These are phyloP conservation scores for Bombus pascuorum DNA, from an alignment of 1,140 invertebrate species.

Conservation along the genomic window DNA sequence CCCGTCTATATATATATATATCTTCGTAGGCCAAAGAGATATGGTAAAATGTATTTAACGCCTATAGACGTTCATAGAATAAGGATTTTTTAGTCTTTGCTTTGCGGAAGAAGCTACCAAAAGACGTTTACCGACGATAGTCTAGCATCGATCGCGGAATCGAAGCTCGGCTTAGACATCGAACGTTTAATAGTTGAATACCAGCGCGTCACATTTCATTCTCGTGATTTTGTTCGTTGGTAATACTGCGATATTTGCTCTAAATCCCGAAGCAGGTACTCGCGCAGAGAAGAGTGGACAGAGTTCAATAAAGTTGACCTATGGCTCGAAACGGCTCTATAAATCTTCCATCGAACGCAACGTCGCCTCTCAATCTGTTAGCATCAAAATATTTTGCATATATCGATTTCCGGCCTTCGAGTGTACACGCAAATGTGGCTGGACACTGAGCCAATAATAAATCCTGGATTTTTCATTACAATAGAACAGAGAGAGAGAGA, in stretches of 20 bases:
- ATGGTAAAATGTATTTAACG: neutral
- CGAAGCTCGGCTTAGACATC: neutral
- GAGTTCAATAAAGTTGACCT: conserved; percentile 67
- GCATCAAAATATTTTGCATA: conserved; percentile 71
- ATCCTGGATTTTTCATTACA: conserved; percentile 60
- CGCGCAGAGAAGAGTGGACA: conserved; percentile 22
- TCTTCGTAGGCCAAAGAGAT: neutral
- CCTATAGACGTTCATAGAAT: neutral
- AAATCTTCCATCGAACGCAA: conserved; percentile 66
- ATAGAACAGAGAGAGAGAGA: neutral
- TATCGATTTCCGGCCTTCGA: conserved; percentile 59
- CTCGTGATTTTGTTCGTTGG: neutral
- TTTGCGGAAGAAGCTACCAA: neutral
- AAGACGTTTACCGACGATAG: neutral
- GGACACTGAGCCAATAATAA: conserved; percentile 53
- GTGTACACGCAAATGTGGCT: conserved; percentile 39
- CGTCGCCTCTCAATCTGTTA: conserved; percentile 64
- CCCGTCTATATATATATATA: too few relatives aligned
- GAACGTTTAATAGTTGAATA: neutral
- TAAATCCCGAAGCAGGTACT: conserved; percentile 1
- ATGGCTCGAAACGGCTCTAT: conserved; percentile 50
- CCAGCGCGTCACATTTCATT: neutral
- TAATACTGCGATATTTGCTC: conserved; percentile 13
- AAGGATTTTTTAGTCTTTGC: neutral
- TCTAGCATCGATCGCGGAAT: neutral